Evolutionary conservation across 1,140 invertebrate genomes (phyloP).

Genomic region (Drosophila arizonae): DNA sequence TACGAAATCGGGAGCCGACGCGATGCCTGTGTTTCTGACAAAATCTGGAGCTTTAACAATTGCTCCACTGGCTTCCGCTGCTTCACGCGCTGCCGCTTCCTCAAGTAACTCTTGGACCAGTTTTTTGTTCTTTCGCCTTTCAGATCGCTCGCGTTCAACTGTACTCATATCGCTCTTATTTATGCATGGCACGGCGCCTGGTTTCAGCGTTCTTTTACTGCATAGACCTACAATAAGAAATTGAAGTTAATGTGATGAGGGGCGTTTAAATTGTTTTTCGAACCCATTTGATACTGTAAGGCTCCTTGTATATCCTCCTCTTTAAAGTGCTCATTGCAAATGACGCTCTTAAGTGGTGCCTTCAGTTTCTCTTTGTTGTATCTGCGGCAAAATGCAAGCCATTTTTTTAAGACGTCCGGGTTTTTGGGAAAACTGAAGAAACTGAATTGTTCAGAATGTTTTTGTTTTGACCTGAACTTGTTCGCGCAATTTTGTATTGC

Average conservation of each 20-base stretch:
- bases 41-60: slow-evolving; percentile 34
- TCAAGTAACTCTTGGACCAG: slow-evolving; percentile 32
- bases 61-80: slow-evolving; percentile 34
- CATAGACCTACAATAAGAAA: slow-evolving; percentile 21
- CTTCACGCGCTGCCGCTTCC: slow-evolving; percentile 33
- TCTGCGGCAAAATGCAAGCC: slow-evolving; percentile 36
- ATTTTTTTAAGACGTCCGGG: slow-evolving; percentile 36
- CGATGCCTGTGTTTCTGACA: slow-evolving; percentile 36
- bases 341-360: slow-evolving; percentile 41
- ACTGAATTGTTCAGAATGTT: slow-evolving; percentile 41
- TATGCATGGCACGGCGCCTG: slow-evolving; percentile 37
- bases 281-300: slow-evolving; percentile 68
- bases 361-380: slow-evolving; percentile 32
- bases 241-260: not conserved
- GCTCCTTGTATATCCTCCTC: slow-evolving; percentile 64
- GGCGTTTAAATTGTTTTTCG: slow-evolving; percentile 13
- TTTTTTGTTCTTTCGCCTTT: slow-evolving; percentile 22
- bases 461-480: slow-evolving; percentile 32
- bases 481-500: slow-evolving; percentile 50
- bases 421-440: slow-evolving; percentile 64
- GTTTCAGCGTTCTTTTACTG: slow-evolving; percentile 30
- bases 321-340: slow-evolving; percentile 64
- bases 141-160: slow-evolving; percentile 28
- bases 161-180: slow-evolving; percentile 33
- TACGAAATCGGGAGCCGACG: slow-evolving; percentile 36